These are phyloP conservation scores for Caenorhabditis sp. DNA, from an alignment of 2,888 invertebrate species.

Conservation along the genomic window DNA sequence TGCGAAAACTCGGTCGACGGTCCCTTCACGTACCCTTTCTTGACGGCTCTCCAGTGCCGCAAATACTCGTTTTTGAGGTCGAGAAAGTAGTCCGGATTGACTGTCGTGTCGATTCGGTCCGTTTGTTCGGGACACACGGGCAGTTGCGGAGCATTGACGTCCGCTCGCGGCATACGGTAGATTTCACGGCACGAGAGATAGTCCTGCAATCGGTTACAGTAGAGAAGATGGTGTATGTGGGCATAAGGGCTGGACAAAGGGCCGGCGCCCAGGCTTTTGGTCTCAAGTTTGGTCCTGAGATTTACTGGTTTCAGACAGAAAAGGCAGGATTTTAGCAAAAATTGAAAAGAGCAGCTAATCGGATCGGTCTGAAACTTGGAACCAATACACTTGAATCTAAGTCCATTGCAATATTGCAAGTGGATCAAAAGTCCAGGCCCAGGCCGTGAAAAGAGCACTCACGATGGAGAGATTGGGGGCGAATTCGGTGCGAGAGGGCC, in stretches of 20 bases:
- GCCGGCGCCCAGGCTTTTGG: no score
- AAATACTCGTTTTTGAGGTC: constrained; percentile 60
- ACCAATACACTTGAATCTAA: neutral
- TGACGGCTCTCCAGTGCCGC: constrained; percentile 71
- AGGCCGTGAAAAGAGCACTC: constrained; percentile 3
- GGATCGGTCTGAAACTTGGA: neutral
- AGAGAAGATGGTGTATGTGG: neutral
- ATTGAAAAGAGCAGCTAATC: neutral
- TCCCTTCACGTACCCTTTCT: constrained; percentile 58
- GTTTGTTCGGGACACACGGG: constrained; percentile 26
- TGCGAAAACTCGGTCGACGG: neutral
- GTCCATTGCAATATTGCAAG: no score
- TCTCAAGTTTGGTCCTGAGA: constrained; percentile 1
- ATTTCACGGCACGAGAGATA: constrained; percentile 70
- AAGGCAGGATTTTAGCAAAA: neutral
- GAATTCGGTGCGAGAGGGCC: constrained; percentile 36
- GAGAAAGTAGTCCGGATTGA: constrained; percentile 27
- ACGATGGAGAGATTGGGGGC: constrained; percentile 44
- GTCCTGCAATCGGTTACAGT: constrained; percentile 52
- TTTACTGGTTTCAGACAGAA: no score
- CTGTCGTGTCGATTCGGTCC: constrained; percentile 37
- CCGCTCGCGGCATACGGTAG: constrained; percentile 65
- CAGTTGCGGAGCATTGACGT: constrained; percentile 38
- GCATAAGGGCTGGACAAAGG: no score
- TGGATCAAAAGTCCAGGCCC: no score